Conservation (phyloP, 2,797 vertebrate species). For the Rhynchotus rufescens region DNA sequence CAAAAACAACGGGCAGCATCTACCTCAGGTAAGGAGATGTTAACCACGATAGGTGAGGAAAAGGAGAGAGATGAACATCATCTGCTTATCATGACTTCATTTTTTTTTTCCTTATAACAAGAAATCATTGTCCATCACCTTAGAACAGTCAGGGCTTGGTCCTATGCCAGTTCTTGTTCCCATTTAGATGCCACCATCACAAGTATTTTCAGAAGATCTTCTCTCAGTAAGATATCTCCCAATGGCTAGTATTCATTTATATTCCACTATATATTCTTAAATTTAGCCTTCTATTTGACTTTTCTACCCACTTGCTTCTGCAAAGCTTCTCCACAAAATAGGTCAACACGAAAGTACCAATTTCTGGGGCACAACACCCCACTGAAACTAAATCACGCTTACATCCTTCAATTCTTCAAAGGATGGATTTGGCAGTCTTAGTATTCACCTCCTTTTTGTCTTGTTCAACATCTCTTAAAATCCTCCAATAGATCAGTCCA, state of each 20-base stretch:
- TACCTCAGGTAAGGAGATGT: constrained; percentile 72
- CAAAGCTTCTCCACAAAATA: not conserved
- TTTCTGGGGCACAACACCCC: not conserved
- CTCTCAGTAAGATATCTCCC: not conserved
- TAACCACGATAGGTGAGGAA: not conserved
- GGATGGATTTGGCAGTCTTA: not conserved
- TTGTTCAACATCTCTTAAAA: not conserved
- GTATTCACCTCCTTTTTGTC: not conserved
- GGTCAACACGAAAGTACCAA: not conserved
- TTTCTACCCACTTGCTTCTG: not conserved
- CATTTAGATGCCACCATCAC: not conserved
- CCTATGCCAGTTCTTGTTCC: not conserved
- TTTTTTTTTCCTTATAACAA: not conserved
- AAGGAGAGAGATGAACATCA: not conserved
- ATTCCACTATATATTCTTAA: not conserved
- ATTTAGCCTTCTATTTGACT: not conserved
- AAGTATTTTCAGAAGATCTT: not conserved
- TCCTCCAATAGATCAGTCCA: not conserved
- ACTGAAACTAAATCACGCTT: not conserved
- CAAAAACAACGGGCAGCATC: constrained; percentile 64
- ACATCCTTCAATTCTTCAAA: not conserved
- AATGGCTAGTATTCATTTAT: not conserved
- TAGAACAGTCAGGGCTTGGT: not conserved
- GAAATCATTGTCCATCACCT: not conserved
- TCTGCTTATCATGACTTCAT: not conserved